A percentile compares a stretch with the other conserved stretches of the same genome.
Conservation (phyloP, 30 jellyfish, hydroid and myxozoan species). For the Calvadosia cruxmelitensis region DNA sequence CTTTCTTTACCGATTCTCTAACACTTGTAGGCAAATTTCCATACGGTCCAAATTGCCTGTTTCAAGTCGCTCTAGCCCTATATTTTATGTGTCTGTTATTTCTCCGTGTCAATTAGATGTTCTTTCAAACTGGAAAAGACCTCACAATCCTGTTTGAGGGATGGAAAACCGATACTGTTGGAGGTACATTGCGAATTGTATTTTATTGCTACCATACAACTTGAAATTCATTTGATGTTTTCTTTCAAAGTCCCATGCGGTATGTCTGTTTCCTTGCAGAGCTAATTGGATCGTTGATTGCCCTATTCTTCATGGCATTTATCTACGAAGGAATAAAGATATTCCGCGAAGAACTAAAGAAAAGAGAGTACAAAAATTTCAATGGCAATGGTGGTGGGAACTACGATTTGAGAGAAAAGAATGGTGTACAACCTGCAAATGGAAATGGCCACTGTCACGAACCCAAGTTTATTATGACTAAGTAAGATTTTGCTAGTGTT, state of each 20-base stretch:
- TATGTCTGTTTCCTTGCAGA: conserved; percentile 22
- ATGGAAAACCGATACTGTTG: conserved; percentile 46
- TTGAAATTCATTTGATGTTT: no score
- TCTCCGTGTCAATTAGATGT: no score
- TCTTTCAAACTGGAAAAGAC: conserved; percentile 37
- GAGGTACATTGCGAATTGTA: conserved; percentile 21
- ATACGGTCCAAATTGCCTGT: no score
- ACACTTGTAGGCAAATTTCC: no score
- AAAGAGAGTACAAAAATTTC: not conserved
- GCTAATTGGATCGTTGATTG: conserved; percentile 59
- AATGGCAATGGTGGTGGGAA: not conserved
- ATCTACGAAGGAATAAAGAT: conserved; percentile 67
- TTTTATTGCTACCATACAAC: no score
- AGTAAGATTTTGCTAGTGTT: no score
- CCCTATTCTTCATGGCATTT: conserved; percentile 36
- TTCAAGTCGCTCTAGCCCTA: no score
- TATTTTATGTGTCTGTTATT: no score
- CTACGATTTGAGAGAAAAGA: not conserved
- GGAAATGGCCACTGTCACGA: not conserved
- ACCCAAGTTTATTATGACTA: not conserved
- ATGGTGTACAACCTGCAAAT: not conserved
- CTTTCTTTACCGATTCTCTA: no score
- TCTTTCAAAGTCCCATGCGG: no score
- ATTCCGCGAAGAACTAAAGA: conserved; percentile 42
- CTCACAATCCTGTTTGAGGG: conserved; percentile 40